Evolutionary conservation across 2,888 invertebrate genomes (phyloP), one percentile per base, ranked within the genome.

Genomic region (Muschampia plurimacula): DNA sequence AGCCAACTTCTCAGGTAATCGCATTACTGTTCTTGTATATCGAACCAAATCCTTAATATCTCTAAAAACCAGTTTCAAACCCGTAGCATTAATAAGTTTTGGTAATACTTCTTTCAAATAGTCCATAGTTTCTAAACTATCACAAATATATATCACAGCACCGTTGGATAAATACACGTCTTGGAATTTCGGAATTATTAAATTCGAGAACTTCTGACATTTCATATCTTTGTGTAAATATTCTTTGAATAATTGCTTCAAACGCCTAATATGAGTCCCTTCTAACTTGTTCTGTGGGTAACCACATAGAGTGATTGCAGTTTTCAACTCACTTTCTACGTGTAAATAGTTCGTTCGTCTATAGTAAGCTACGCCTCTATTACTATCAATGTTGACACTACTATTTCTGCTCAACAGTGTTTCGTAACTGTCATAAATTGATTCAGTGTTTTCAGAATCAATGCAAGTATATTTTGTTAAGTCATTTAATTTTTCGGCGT

Each of bases 121-220:
- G 63, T 93, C 92, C 76, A 88, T 93, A 4, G 92, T 92, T 80
- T 93, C 93, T 65, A 93, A 80, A 82, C 92, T 91, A 78, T 93
- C 92, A 84, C 93, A 93, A 36, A 93, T 85, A 73, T 93, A 93
- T 52, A 93, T 91, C 32, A 93, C 89, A 74, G 93, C 93, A 0
- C 93, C 93, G 52, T 93, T 93, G 0, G 93, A 92, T 4, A 93
- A 72, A 66, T 91, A 93, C 28, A 92, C 85, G 49, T 93, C 93
- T 82, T 91, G 91, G 69, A 93, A 93, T 80, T 89, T 91, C 0
- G 93, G 93, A 63, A 92, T 88, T 2, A 92, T 92, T 49, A 91
- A 77, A 76, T 91, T 89, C 0, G 85, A 73, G 74, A 93, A 93
- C 0, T 88, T 82, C 76, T 90, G 90, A 70, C 85, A 80, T 69